Percentiles rank a stretch among this genome's conserved stretches.
Conservation (phyloP, 2,888 invertebrate genomes). For the Tenthredo amoena region DNA sequence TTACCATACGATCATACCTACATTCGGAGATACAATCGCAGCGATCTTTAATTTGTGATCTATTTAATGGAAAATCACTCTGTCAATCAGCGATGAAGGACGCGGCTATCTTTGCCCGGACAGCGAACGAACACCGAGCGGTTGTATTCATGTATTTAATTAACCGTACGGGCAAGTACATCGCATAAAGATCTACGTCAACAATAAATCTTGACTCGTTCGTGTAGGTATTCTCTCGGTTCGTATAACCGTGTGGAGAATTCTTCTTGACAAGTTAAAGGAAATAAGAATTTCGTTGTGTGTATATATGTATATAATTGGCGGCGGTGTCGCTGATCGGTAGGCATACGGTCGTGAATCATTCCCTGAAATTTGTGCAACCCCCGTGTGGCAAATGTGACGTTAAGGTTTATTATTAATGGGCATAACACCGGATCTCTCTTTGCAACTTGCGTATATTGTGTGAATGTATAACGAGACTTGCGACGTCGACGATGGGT, state of each 20-base stretch:
- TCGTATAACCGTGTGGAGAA: neutral
- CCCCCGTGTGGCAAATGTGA: slow-evolving; percentile 30
- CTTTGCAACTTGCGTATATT: neutral
- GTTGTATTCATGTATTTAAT: slow-evolving; percentile 48
- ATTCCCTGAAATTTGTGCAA: slow-evolving; percentile 39
- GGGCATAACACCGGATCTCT: slow-evolving; percentile 10
- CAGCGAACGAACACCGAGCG: slow-evolving; percentile 30
- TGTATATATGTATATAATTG: slow-evolving; percentile 37
- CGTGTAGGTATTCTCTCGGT: neutral
- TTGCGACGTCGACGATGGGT: neutral
- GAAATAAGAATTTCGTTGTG: slow-evolving; percentile 34
- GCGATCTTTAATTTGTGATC: slow-evolving; percentile 40
- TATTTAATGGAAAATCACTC: slow-evolving; percentile 50
- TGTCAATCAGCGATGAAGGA: slow-evolving; percentile 45
- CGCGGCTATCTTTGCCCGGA: slow-evolving; percentile 30
- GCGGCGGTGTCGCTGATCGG: neutral
- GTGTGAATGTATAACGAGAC: neutral
- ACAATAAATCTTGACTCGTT: slow-evolving; percentile 42
- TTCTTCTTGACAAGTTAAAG: slow-evolving; percentile 16
- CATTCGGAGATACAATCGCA: slow-evolving; percentile 34
- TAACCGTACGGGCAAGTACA: slow-evolving; percentile 39
- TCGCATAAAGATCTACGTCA: slow-evolving; percentile 44
- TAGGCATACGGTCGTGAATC: slow-evolving; percentile 36
- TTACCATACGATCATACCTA: neutral
- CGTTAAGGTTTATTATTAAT: slow-evolving; percentile 33